Base-by-base conservation (phyloP, 1,140 invertebrate species). In the Holotrichia oblita region DNA sequence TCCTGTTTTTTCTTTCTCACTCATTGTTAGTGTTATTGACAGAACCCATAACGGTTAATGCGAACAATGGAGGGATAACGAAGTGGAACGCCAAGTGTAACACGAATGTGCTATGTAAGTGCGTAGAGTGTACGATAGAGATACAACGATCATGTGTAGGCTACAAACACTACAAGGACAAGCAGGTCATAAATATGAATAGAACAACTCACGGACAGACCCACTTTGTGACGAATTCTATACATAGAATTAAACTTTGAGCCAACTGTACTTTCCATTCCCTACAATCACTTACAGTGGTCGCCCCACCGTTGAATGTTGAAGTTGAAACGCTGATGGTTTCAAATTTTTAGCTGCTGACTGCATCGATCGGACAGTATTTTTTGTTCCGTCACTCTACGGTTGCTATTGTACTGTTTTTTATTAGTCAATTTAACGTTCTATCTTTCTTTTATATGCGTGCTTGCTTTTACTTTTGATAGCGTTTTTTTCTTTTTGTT, bases 401-500 rank as follows among this genome's bases (percentile, higher is more conserved):
- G 12, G 8, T 69, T 76, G 20, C 41, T 82, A 83, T 85, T 20
- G 80, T 80, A 40, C 77, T 83, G 1, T 4, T 34, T 34, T 34
- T 34, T 34, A 34, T 34, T 40, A 81, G 74, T 44, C 85, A 79
- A 78, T 27, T 55, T 69, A 69, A 69, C 27, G 9, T 14, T 24
- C 22, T 34, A 6, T 22, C 8, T 22, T 69, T 27, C 27, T 34
- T 69, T 20, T 69, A 34, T 34, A 34, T 20, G 14, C n/a, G 14
- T 6, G 17, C 6, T 14, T 55, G 6, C 48, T 14, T 55, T 55
- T 55, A 6, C 48, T 7, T 14, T 55, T 4, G 14, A 17, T 55
- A n/a, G 48, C 2, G 14, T 55, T 17, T 55, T 55, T 17, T n/a
- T n/a, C n/a, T n/a, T n/a, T 55, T 55, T 55, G 48, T 55, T 55